Evolutionary conservation across 1,140 invertebrate species (phyloP).

Genomic region (Diplogasteroides magnus): DNA sequence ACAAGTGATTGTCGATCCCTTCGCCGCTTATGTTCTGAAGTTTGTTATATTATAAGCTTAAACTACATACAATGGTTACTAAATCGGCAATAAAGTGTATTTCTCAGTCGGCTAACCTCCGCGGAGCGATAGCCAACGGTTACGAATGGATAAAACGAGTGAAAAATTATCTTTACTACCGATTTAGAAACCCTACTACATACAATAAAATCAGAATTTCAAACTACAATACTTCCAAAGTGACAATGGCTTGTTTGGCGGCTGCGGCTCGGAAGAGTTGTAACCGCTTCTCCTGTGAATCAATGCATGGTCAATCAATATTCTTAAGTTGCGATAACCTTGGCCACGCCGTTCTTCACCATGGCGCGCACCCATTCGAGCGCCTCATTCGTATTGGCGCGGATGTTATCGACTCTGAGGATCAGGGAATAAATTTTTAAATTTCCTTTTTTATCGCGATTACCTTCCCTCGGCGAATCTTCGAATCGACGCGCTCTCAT

Average conservation of each 20-base stretch:
- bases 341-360: conserved; percentile 57
- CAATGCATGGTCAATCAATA: too few relatives aligned
- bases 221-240: conserved; percentile 65
- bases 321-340: conserved; percentile 16
- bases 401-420: conserved; percentile 92
- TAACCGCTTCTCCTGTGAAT: conserved; percentile 66
- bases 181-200: too few relatives aligned
- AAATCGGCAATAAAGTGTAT: too few relatives aligned
- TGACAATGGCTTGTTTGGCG: conserved; percentile 81
- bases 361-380: conserved; percentile 84
- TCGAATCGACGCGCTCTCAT: conserved; percentile 91
- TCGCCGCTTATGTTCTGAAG: conserved; percentile 84
- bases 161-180: too few relatives aligned
- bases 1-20: conserved; percentile 90
- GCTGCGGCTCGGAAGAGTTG: conserved; percentile 77
- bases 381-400: conserved; percentile 81
- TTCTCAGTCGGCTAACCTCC: too few relatives aligned
- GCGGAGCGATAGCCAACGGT: too few relatives aligned
- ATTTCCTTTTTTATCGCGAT: too few relatives aligned
- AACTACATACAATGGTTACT: too few relatives aligned
- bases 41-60: too few relatives aligned
- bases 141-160: too few relatives aligned
- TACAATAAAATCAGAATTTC: neutral
- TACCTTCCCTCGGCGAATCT: conserved; percentile 84
- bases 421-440: too few relatives aligned